These are phyloP conservation scores for Pyrocephalus nanus DNA, from an alignment of 2,797 vertebrate species.

Conservation along the genomic window DNA sequence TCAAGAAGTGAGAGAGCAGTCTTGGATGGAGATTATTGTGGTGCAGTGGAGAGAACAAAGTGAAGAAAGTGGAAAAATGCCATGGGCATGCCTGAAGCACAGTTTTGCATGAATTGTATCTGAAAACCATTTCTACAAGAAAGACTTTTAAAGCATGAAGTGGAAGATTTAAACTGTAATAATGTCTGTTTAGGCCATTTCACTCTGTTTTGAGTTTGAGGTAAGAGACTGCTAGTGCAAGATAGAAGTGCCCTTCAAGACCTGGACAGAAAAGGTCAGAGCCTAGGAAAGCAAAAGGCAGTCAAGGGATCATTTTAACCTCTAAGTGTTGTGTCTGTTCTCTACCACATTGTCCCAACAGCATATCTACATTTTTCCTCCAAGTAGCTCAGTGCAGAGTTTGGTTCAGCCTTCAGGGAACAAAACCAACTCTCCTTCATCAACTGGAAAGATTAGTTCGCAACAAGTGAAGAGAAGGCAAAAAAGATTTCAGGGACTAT, in stretches of 20 bases:
- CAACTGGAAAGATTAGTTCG: background rate
- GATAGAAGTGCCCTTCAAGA: background rate
- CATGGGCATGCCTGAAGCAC: background rate
- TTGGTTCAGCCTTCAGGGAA: background rate
- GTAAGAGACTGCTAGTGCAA: background rate
- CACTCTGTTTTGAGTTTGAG: background rate
- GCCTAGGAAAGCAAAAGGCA: background rate
- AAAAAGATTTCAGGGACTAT: background rate
- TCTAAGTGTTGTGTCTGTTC: accelerated
- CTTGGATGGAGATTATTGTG: background rate
- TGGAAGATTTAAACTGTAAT: background rate
- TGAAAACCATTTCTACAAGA: background rate
- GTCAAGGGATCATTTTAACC: background rate
- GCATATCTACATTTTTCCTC: background rate
- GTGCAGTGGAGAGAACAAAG: background rate
- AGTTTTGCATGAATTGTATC: background rate
- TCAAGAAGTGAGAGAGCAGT: background rate
- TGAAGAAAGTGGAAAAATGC: background rate
- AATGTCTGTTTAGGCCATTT: background rate
- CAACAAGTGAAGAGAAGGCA: background rate
- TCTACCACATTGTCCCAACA: background rate
- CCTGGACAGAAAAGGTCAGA: background rate
- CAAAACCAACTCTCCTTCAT: background rate
- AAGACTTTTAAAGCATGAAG: background rate
- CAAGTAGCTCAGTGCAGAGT: background rate